phyloP scores from a whole-genome alignment of 2,888 invertebrate species.

The Eupeodes latifasciatus region DNA sequence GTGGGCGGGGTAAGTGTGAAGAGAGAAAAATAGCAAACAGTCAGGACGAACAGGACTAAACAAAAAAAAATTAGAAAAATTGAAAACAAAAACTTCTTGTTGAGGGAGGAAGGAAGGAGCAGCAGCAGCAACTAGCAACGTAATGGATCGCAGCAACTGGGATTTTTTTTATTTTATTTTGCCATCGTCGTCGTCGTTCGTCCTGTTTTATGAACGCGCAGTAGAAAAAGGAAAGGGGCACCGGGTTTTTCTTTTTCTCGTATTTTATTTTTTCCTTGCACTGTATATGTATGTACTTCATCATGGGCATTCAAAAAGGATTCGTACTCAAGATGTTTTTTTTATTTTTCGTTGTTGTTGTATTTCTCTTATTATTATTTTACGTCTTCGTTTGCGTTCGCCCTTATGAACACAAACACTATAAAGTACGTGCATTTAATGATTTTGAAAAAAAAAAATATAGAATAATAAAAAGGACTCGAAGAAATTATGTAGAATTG shows the following conservation, averaged over 20 bases:
- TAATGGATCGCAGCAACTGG: conserved; percentile 72
- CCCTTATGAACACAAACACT: conserved; percentile 54
- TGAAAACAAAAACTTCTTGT: conserved; percentile 64
- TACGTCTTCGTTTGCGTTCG: conserved; percentile 37
- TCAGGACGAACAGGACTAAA: conserved; percentile 4
- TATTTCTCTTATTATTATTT: conserved; percentile 24
- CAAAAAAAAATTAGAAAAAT: conserved; percentile 24
- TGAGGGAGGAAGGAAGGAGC: conserved; percentile 30
- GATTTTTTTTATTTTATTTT: conserved; percentile 46
- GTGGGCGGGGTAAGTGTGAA: conserved; percentile 34
- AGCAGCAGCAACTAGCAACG: conserved; percentile 68
- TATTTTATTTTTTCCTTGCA: conserved; percentile 16
- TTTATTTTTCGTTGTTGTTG: conserved; percentile 9
- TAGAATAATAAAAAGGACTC: conserved; percentile 19
- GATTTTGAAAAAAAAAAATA: conserved; percentile 34
- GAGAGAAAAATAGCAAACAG: conserved; percentile 24
- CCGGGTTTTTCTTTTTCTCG: conserved; percentile 7
- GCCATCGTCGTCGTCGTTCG: conserved; percentile 28
- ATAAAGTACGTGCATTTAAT: conserved; percentile 49
- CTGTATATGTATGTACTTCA: conserved; percentile 57
- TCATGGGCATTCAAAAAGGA: conserved; percentile 63
- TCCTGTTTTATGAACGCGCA: conserved; percentile 37
- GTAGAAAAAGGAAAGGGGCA: conserved; percentile 45
- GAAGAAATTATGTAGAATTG: conserved; percentile 28
- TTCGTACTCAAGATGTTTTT: conserved; percentile 65